These are phyloP conservation scores for Epinephelus lanceolatus DNA, from an alignment of 2,113 vertebrate genomes.

Conservation along the genomic window DNA sequence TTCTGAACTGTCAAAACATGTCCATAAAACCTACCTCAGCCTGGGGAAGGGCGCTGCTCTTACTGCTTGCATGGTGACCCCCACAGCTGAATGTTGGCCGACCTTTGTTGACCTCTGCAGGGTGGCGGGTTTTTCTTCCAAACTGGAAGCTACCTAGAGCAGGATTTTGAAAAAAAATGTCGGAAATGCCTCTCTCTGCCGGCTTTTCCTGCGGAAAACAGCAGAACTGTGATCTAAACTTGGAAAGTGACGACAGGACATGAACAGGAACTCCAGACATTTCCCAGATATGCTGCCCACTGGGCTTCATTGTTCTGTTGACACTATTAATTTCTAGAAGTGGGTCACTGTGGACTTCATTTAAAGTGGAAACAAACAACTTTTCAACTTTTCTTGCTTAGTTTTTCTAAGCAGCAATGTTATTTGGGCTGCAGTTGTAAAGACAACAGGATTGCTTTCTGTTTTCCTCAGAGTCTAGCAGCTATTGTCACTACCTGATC, in stretches of 20 bases:
- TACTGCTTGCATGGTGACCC: constrained; percentile 33
- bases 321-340: constrained; percentile 40
- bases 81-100: constrained; percentile 32
- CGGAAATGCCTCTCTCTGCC: constrained; percentile 81
- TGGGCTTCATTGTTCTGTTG: constrained; percentile 69
- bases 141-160: constrained; percentile 31
- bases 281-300: constrained; percentile 71
- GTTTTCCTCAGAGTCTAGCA: no score
- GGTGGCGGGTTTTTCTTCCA: constrained; percentile 37
- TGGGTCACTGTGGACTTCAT: constrained; percentile 1
- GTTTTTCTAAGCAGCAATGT: no score
- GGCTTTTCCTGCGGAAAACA: constrained; percentile 81
- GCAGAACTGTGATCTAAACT: constrained; percentile 81
- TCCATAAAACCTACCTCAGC: constrained; percentile 52
- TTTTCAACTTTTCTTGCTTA: no score
- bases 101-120: constrained; percentile 70
- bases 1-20: constrained; percentile 73
- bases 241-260: constrained; percentile 82
- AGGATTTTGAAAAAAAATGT: constrained; percentile 69
- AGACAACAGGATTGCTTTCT: no score
- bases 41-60: constrained; percentile 19
- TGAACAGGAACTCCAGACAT: constrained; percentile 82
- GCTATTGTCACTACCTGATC: no score
- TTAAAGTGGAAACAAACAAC: not conserved
- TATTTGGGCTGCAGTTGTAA: no score